Percentiles rank a stretch among this genome's conserved stretches.
Conservation (phyloP, 2,113 vertebrate genomes). For the Trachemys scripta region DNA sequence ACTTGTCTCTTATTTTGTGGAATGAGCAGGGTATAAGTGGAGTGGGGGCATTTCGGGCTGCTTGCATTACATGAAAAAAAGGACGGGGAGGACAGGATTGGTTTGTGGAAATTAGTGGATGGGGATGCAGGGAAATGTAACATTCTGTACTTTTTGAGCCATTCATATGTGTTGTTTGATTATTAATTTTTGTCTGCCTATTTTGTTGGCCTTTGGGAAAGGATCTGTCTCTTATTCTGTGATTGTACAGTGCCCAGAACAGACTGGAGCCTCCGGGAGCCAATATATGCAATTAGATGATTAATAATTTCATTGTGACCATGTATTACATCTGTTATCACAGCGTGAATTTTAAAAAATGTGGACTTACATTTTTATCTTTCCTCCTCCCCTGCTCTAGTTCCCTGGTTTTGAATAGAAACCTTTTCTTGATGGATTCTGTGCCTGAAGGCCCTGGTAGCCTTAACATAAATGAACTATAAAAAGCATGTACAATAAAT, state of each 20-base stretch:
- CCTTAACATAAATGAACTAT: constrained; percentile 24
- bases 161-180: not conserved
- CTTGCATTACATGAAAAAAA: too few species aligned
- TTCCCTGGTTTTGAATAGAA: not conserved
- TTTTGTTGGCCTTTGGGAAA: constrained; percentile 14
- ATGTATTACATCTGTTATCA: not conserved
- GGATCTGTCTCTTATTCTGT: not conserved
- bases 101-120: too few species aligned
- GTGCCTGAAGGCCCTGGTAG: not conserved
- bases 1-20: too few species aligned
- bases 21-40: too few species aligned
- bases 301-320: not conserved
- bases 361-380: not conserved
- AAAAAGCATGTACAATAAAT: constrained; percentile 41
- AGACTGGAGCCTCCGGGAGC: not conserved
- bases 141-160: too few species aligned
- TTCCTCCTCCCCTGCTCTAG: not conserved
- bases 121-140: too few species aligned
- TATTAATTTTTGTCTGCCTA: not conserved
- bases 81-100: too few species aligned
- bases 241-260: not conserved
- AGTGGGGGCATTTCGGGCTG: too few species aligned
- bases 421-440: not conserved
- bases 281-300: not conserved
- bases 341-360: not conserved